Evolutionary conservation across 1,140 invertebrate species (phyloP), one percentile per base, ranked within the genome.

Genomic region (Aleiodes sp.): DNA sequence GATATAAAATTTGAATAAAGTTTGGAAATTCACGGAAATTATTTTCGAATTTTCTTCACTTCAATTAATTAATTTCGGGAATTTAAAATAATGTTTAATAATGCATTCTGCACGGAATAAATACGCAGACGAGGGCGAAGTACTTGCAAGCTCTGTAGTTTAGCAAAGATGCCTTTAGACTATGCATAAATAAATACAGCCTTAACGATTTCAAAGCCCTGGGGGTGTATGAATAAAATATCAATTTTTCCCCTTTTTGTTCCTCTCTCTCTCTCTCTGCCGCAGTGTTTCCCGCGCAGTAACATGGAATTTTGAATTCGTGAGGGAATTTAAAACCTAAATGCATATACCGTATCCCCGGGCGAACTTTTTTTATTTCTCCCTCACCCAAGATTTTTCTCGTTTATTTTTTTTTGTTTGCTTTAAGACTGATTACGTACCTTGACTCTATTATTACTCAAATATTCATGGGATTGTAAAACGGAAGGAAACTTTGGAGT

Each of bases 141-240:
- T 21, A 28, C 63, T 65, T 12, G 3, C n/a, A 37, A 65, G 64
- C 31, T 56, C 43, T 29, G 16, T 1, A 65, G 29, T 57, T 57
- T 65, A 43, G 14, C 12, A 41, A 57, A 35, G 64, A 65, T 43
- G 46, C n/a, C 39, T 33, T 65, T 33, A 43, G 29, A n/a, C n/a
- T 56, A 65, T 65, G 19, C 64, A 65, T 65, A 65, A 65, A 65
- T 65, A 67, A 59, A 67, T 67, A 67, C 35, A 56, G 52, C 26
- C 65, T 67, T 59, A 67, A 67, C 65, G 35, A 67, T 67, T 67
- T 59, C 65, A 67, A 41, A 67, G 33, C 65, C 35, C 19, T 35
- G 2, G 26, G 16, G 46, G 46, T 24, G 31, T 35, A 60, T 67
- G 65, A 59, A 59, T 67, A 59, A 59, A 60, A 67, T 67, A 67